Base-by-base conservation (phyloP, 2,797 vertebrate species). In the Macropodus opercularis region DNA sequence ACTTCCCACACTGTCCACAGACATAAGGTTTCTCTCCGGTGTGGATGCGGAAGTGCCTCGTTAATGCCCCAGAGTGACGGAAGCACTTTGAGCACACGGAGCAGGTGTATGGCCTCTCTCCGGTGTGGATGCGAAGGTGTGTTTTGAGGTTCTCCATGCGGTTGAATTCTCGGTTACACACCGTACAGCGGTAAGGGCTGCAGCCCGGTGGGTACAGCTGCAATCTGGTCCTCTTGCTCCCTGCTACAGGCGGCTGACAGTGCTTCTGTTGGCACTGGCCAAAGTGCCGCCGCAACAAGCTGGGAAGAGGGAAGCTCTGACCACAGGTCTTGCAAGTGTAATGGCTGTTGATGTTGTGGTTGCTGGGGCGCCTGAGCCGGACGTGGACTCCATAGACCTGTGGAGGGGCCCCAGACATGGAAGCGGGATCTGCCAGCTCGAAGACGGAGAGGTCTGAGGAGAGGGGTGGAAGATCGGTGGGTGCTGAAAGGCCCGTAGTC, bases 61-160 rank as follows among this genome's bases (percentile, higher is more conserved):
- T 93, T n/a, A 92, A 69, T 1, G 90, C 91, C 21, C 90, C 90
- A 0, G 90, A 91, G 87, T 92, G 92, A 18, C 90, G 88, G 75
- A 92, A 93, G 44, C 85, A 81, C 55, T 88, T 89, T 6, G 87
- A 80, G 68, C 92, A 92, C 4, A 90, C 87, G 0, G 89, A 84
- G 77, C 91, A 92, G 32, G 79, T 77, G 70, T 90, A 92, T 0
- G 91, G 91, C 23, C 88, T 81, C 69, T 92, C 91, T 4, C 91
- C 92, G 0, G 91, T 92, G 80, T 93, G 91, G 57, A 92, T 92
- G 51, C 90, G 89, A 21, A 92, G 85, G 77, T 92, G 92, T 6
- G 91, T 92, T 75, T 92, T 92, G 38, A 92, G 86, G 78, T 93
- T 93, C 62, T 91, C 91, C 87, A 91, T 62, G 54, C 91, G 90